Conservation (phyloP, 1,140 invertebrate genomes). For the Cyclargus thomasi region DNA sequence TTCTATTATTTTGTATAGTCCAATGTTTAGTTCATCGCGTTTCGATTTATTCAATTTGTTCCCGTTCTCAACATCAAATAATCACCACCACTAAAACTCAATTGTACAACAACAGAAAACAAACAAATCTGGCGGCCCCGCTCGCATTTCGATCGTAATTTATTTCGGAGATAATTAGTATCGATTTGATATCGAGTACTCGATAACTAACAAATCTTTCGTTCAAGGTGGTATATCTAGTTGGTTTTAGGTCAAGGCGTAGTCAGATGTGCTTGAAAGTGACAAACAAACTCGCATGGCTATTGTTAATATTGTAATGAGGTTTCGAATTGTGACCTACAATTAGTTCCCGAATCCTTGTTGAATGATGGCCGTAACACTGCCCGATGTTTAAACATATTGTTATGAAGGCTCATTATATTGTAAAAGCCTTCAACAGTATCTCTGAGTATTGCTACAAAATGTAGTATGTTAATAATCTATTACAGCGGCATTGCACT, state of each 20-base stretch:
- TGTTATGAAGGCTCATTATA: not conserved
- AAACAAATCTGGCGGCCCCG: not conserved
- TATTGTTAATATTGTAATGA: conserved; percentile 27
- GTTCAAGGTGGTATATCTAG: conserved; percentile 38
- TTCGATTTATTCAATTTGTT: no score
- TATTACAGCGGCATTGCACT: no score
- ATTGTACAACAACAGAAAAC: not conserved
- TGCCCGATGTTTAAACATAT: not conserved
- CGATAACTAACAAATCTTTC: conserved; percentile 32
- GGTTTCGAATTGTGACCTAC: conserved; percentile 19
- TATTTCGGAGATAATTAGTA: not conserved
- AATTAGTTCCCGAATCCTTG: conserved; percentile 7
- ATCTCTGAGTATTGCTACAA: no score
- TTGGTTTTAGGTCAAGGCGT: conserved; percentile 37
- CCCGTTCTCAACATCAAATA: no score
- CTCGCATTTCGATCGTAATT: not conserved
- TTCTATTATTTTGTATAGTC: no score
- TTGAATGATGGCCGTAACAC: not conserved
- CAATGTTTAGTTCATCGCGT: no score
- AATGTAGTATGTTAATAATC: no score
- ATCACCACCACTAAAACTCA: no score
- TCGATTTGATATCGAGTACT: conserved; percentile 25
- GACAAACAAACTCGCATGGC: conserved; percentile 16
- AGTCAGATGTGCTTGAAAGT: conserved; percentile 33
- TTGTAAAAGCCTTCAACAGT: not conserved